Percentiles rank a stretch among this genome's conserved stretches.
phyloP scores from a whole-genome alignment of 2,113 vertebrate species.

The Megaceryle torquata region DNA sequence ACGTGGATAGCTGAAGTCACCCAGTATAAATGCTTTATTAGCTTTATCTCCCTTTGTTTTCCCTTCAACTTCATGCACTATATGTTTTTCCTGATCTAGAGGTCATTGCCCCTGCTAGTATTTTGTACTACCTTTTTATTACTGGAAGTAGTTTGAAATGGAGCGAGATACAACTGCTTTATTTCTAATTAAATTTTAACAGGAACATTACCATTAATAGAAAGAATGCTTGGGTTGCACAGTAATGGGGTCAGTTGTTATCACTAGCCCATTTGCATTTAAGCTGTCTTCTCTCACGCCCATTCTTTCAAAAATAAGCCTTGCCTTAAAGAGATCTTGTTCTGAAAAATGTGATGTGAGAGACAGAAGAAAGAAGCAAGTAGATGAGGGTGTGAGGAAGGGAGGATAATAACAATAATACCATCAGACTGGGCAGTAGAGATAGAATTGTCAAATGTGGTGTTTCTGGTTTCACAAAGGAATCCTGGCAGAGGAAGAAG shows the following conservation, averaged over 20 bases:
- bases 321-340: background rate
- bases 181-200: background rate
- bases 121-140: background rate
- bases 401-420: background rate
- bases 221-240: background rate
- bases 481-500: background rate
- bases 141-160: background rate
- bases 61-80: background rate
- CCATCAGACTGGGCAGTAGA: background rate
- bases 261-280: background rate
- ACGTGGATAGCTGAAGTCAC: background rate
- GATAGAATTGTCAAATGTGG: background rate
- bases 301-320: slow-evolving; percentile 3
- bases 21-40: background rate
- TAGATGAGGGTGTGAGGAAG: background rate
- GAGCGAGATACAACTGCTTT: background rate
- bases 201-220: background rate
- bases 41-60: background rate
- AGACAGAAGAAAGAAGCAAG: background rate
- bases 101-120: background rate
- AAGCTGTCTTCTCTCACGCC: background rate
- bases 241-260: background rate
- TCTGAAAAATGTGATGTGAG: background rate
- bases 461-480: background rate
- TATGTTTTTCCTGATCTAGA: background rate